Evolutionary conservation across 2,113 vertebrate genomes (phyloP).

Genomic region (Muntiacus reevesi): DNA sequence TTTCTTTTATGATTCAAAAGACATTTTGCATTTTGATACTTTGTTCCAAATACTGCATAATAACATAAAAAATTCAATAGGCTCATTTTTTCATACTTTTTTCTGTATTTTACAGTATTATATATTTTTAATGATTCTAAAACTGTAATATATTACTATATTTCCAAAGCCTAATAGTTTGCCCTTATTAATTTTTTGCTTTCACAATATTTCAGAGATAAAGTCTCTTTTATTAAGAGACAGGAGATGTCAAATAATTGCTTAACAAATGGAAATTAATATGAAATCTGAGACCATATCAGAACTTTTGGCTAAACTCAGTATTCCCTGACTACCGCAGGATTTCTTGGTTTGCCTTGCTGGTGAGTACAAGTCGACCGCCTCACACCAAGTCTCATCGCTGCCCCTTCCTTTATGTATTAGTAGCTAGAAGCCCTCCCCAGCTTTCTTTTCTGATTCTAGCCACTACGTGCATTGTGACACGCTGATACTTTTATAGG

Average conservation of each 20-base stretch:
- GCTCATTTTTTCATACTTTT: not conserved
- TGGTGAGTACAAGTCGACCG: not conserved
- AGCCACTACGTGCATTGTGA: not conserved
- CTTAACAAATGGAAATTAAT: not conserved
- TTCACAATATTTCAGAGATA: not conserved
- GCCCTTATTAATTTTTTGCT: not conserved
- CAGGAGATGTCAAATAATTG: not conserved
- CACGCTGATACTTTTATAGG: not conserved
- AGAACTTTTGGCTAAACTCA: not conserved
- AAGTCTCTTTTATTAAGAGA: not conserved
- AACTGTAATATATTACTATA: not conserved
- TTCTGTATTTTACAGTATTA: not conserved
- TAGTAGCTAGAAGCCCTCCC: not conserved
- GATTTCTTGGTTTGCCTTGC: not conserved
- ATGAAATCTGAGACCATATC: not conserved
- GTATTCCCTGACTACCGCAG: not conserved
- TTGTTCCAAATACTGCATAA: not conserved
- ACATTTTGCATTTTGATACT: not conserved
- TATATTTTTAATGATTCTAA: slow-evolving; percentile 15
- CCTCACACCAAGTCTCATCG: not conserved
- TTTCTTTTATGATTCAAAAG: slow-evolving; percentile 30
- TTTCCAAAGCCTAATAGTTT: not conserved
- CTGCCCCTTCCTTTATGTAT: not conserved
- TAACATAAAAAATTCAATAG: not conserved
- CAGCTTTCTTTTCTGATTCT: not conserved